Conservation (phyloP, 2,888 invertebrate species). For the Eulithis prunata region DNA sequence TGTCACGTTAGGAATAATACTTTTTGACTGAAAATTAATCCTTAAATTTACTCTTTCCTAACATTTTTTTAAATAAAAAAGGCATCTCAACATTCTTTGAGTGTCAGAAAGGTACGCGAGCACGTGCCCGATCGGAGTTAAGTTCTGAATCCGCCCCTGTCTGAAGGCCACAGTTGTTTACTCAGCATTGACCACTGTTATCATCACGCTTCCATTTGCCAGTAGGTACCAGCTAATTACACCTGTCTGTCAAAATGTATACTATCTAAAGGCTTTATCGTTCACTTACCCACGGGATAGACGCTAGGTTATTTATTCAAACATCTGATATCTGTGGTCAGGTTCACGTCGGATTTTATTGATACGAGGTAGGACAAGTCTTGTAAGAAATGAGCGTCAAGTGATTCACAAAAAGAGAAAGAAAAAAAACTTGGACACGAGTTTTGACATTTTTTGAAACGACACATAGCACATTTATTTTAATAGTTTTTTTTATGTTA, state of each 20-base stretch:
- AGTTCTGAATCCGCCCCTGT: slow-evolving; percentile 27
- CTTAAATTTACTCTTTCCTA: too few relatives aligned
- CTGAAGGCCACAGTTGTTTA: slow-evolving; percentile 73
- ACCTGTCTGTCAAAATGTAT: slow-evolving; percentile 71
- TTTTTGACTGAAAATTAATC: too few relatives aligned
- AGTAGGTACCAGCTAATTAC: slow-evolving; percentile 67
- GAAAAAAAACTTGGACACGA: too few relatives aligned
- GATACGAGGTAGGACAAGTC: slow-evolving; percentile 5
- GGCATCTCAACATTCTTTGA: too few relatives aligned
- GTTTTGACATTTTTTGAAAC: too few relatives aligned
- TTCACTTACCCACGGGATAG: slow-evolving; percentile 59
- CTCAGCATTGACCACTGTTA: slow-evolving; percentile 50
- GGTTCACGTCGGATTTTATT: slow-evolving; percentile 31
- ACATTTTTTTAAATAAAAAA: too few relatives aligned
- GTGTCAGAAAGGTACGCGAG: too few relatives aligned
- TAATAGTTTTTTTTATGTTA: too few relatives aligned
- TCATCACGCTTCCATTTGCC: slow-evolving; percentile 50
- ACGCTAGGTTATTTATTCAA: slow-evolving; percentile 38
- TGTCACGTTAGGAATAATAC: too few relatives aligned
- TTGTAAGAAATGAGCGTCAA: neutral
- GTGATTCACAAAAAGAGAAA: too few relatives aligned
- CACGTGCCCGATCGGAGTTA: neutral
- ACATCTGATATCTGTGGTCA: slow-evolving; percentile 42
- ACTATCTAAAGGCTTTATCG: slow-evolving; percentile 69
- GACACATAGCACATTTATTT: too few relatives aligned